Conservation (phyloP, 2,113 vertebrate genomes). For the Mormoops blainvillei region DNA sequence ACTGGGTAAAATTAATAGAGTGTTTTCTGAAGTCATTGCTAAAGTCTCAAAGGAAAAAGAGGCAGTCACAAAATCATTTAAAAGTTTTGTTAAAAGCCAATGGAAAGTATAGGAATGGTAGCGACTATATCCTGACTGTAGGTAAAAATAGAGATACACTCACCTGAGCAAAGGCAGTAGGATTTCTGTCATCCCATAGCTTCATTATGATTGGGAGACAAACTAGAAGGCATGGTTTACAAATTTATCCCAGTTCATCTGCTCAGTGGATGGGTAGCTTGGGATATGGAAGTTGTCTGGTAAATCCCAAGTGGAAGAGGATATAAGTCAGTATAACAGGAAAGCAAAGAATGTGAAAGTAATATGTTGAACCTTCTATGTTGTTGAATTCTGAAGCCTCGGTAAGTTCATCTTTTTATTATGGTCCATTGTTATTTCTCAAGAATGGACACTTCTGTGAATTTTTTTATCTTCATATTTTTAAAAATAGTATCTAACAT, state of each 20-base stretch:
- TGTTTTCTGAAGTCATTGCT: background rate
- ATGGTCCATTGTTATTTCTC: slow-evolving; percentile 7
- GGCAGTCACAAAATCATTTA: background rate
- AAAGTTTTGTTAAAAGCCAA: background rate
- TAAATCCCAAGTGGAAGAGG: background rate
- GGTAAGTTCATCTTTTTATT: background rate
- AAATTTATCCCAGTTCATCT: background rate
- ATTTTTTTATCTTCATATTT: background rate
- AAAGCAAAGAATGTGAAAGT: background rate
- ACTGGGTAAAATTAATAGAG: background rate
- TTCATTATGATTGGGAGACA: accelerated
- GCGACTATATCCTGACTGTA: background rate
- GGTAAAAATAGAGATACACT: background rate
- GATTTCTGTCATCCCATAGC: background rate
- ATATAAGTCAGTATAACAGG: background rate
- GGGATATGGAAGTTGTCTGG: background rate
- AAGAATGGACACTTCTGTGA: background rate
- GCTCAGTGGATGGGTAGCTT: background rate
- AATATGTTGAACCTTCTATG: background rate
- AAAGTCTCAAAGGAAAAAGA: background rate
- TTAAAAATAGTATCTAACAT: slow-evolving; percentile 20
- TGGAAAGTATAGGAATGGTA: background rate
- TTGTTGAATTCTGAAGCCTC: background rate
- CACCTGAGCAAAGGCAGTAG: background rate
- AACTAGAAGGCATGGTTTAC: background rate